A percentile compares a stretch with the other conserved stretches of the same genome.
These are phyloP conservation scores for Meles meles DNA, from an alignment of 2,113 vertebrate species.

Conservation along the genomic window DNA sequence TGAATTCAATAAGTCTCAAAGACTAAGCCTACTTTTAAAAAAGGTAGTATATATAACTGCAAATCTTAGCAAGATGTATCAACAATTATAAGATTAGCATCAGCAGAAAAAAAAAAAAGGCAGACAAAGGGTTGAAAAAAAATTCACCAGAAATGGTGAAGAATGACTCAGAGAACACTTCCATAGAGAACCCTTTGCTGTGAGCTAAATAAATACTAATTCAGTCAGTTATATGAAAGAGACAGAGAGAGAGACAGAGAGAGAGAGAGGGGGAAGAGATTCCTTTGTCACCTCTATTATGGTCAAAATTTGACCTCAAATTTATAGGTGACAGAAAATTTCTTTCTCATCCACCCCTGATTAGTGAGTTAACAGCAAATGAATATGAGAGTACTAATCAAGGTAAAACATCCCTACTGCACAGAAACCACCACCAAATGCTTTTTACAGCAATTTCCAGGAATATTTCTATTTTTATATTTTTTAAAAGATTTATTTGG, in stretches of 20 bases:
- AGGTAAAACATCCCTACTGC: conserved; percentile 28
- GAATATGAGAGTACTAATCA: neutral
- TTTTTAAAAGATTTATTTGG: neutral
- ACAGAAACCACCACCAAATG: neutral
- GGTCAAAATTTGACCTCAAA: neutral
- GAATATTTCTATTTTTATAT: neutral
- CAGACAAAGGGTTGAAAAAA: neutral
- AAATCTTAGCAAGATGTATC: conserved; percentile 5
- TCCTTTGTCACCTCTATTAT: neutral
- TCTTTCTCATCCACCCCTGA: neutral
- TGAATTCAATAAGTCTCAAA: conserved; percentile 19
- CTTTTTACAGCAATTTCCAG: conserved; percentile 17
- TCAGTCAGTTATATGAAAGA: conserved; percentile 8
- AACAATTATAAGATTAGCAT: conserved; percentile 23
- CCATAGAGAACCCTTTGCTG: neutral
- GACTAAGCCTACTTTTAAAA: conserved; percentile 20
- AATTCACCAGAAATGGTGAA: neutral
- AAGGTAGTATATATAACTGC: neutral
- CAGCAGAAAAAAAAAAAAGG: neutral
- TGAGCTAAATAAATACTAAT: conserved; percentile 29
- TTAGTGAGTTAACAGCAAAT: neutral
- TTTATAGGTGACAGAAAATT: neutral
- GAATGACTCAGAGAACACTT: conserved; percentile 2
- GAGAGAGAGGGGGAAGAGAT: neutral
- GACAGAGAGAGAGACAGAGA: neutral